phyloP scores from a whole-genome alignment of 1,140 invertebrate genomes.

The Liolophura sinensis region DNA sequence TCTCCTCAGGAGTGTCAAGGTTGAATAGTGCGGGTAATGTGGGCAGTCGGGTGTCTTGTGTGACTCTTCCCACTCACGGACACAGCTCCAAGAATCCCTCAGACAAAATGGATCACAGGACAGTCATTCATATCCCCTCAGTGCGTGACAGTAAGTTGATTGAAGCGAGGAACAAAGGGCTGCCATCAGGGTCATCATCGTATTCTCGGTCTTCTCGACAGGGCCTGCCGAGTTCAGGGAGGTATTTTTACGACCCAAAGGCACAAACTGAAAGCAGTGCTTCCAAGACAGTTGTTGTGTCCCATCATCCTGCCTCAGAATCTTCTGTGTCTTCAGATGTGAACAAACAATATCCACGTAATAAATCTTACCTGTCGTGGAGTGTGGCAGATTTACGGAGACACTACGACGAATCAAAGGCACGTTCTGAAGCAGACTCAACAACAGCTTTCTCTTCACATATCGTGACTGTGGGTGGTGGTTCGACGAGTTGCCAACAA shows the following conservation, averaged over 20 bases:
- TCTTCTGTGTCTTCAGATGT: constrained; percentile 4
- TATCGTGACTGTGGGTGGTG: constrained; percentile 2
- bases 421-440: background rate
- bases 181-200: no score
- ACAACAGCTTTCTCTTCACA: background rate
- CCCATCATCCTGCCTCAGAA: no score
- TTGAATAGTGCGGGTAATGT: constrained; percentile 6
- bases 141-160: no score
- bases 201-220: no score
- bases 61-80: constrained; percentile 5
- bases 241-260: no score
- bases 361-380: constrained; percentile 28
- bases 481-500: constrained; percentile 3
- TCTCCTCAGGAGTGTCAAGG: constrained; percentile 21
- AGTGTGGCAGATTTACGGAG: constrained; percentile 33
- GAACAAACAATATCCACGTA: background rate
- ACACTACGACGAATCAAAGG: constrained; percentile 20
- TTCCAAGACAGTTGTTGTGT: no score
- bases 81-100: background rate
- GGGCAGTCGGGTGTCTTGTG: background rate
- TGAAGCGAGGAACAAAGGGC: no score
- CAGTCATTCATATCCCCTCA: background rate
- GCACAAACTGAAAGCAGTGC: no score
- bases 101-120: background rate
- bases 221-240: no score